These are phyloP conservation scores for Andrena fulva DNA, from an alignment of 2,888 invertebrate genomes.

Conservation along the genomic window DNA sequence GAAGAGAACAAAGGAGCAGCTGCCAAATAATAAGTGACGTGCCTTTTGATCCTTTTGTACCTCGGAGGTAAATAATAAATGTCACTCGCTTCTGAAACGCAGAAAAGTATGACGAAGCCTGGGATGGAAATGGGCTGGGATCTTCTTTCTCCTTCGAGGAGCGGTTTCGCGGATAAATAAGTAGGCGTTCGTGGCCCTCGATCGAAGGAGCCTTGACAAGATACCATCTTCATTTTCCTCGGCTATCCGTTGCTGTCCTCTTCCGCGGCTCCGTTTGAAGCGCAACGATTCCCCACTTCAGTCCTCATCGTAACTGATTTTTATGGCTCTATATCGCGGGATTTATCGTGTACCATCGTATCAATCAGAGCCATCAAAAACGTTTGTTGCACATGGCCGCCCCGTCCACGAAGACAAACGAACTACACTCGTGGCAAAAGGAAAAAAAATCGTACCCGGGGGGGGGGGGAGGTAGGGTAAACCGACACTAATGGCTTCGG, in stretches of 20 bases:
- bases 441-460: not conserved
- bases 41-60: constrained; percentile 68
- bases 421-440: constrained; percentile 41
- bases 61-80: constrained; percentile 78
- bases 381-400: constrained; percentile 62
- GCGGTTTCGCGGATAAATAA: constrained; percentile 37
- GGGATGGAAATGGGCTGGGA: constrained; percentile 29
- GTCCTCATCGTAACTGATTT: constrained; percentile 24
- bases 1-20: constrained; percentile 12
- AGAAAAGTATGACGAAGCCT: constrained; percentile 50
- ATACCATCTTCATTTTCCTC: not conserved
- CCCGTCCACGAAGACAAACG: constrained; percentile 45
- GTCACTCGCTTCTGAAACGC: constrained; percentile 63
- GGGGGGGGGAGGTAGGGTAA: constrained; percentile 14
- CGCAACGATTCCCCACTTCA: constrained; percentile 13
- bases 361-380: constrained; percentile 62
- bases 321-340: constrained; percentile 28
- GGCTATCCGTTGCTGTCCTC: not conserved
- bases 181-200: constrained; percentile 19
- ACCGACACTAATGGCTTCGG: constrained; percentile 67
- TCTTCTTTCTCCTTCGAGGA: constrained; percentile 13
- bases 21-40: constrained; percentile 59
- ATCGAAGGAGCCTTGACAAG: constrained; percentile 36
- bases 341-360: constrained; percentile 55
- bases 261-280: constrained; percentile 6